These are phyloP conservation scores for Polyodon spathula DNA, from an alignment of 2,113 vertebrate species.

Conservation along the genomic window DNA sequence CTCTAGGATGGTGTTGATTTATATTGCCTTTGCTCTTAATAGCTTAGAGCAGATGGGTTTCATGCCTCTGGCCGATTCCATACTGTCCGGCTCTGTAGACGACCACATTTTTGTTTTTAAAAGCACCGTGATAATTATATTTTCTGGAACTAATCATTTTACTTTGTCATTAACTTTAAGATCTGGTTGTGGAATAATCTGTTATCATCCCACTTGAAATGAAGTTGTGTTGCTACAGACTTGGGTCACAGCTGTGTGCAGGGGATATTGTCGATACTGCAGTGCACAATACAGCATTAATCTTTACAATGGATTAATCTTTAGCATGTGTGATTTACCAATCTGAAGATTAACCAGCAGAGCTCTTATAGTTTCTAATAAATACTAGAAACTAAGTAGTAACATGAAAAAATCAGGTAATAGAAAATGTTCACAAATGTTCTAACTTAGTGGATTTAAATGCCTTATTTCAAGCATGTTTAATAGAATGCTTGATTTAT, in stretches of 20 bases:
- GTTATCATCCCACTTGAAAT: neutral
- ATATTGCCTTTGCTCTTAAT: conserved; percentile 36
- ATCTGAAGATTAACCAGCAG: too few relatives aligned
- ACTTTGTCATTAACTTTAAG: neutral
- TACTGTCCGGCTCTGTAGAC: neutral
- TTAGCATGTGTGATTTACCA: neutral
- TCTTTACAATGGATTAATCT: neutral
- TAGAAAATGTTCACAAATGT: too few relatives aligned
- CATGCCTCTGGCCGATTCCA: conserved; percentile 30
- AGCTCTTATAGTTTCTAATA: too few relatives aligned
- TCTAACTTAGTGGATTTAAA: too few relatives aligned
- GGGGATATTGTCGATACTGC: neutral
- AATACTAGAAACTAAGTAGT: too few relatives aligned
- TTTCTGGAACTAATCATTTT: conserved; percentile 1
- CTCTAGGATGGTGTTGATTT: conserved; percentile 48
- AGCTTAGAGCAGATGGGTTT: conserved; percentile 53
- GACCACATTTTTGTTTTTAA: neutral
- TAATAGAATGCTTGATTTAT: too few relatives aligned
- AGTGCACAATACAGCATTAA: neutral
- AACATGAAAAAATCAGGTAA: too few relatives aligned
- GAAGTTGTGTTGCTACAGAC: neutral
- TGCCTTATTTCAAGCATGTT: too few relatives aligned
- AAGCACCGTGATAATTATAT: conserved; percentile 1
- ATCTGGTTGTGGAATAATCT: neutral
- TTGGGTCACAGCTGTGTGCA: neutral